Conservation (phyloP, 53 echinoderm and acorn worm species). For the Mesocentrotus franciscanus region DNA sequence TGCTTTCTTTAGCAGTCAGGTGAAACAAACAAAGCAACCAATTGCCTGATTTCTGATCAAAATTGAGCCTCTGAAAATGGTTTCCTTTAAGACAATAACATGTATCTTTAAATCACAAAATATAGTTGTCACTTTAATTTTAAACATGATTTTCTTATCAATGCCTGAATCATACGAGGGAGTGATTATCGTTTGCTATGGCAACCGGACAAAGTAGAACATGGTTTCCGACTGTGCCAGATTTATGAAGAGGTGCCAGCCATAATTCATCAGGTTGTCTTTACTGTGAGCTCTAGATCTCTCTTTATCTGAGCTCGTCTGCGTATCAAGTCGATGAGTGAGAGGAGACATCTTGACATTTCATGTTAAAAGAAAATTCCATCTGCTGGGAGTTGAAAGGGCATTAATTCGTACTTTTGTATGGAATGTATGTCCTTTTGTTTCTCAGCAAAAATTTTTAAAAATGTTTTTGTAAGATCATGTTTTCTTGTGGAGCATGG, state of each 20-base stretch:
- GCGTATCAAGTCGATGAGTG: neutral
- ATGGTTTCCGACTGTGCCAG: slow-evolving; percentile 1
- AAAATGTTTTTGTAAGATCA: no score
- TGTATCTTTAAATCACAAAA: neutral
- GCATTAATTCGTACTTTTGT: no score
- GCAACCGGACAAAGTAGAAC: slow-evolving; percentile 1
- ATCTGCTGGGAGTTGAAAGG: no score
- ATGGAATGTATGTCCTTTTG: no score
- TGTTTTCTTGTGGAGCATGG: neutral
- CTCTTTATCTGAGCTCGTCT: neutral
- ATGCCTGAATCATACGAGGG: neutral
- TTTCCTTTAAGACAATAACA: neutral
- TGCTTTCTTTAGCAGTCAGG: no score
- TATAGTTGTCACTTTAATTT: neutral
- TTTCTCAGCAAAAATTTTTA: no score
- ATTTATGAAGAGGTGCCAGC: slow-evolving; percentile 22
- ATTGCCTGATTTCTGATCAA: neutral
- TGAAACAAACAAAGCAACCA: neutral
- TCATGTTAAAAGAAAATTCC: neutral
- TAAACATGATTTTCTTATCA: neutral
- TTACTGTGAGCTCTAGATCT: neutral
- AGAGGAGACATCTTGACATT: neutral
- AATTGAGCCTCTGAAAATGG: neutral
- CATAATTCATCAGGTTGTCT: neutral
- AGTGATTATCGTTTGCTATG: neutral